Evolutionary conservation across 2,888 invertebrate species (phyloP).

Genomic region (Incurvaria masculella): DNA sequence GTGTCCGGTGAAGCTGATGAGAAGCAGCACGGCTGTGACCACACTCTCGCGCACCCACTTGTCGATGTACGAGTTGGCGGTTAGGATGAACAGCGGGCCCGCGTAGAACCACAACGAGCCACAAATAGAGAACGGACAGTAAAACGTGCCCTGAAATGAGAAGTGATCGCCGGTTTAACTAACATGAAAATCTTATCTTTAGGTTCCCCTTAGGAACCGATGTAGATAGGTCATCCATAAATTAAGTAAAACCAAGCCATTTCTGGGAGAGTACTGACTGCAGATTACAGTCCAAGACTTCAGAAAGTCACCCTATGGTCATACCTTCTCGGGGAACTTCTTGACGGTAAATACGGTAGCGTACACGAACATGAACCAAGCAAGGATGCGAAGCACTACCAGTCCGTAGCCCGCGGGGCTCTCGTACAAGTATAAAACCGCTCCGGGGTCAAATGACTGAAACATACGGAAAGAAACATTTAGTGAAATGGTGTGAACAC

Average conservation of each 20-base stretch:
- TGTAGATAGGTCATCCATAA: background rate
- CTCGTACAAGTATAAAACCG: slow-evolving; percentile 87
- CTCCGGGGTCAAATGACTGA: slow-evolving; percentile 88
- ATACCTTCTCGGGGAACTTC: slow-evolving; percentile 77
- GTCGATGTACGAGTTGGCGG: slow-evolving; percentile 74
- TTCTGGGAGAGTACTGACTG: background rate
- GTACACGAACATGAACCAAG: slow-evolving; percentile 80
- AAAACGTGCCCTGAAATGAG: slow-evolving; percentile 64
- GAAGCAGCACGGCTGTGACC: slow-evolving; percentile 64
- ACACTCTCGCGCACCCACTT: slow-evolving; percentile 75
- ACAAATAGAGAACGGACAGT: slow-evolving; percentile 77
- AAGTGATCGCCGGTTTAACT: too few relatives aligned
- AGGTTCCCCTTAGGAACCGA: too few relatives aligned
- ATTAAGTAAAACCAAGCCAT: background rate
- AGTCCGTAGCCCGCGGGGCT: slow-evolving; percentile 86
- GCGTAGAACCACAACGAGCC: slow-evolving; percentile 87
- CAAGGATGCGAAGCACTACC: slow-evolving; percentile 68
- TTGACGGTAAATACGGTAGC: slow-evolving; percentile 69
- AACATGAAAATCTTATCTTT: too few relatives aligned
- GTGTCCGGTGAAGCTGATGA: slow-evolving; percentile 66
- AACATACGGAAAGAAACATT: too few relatives aligned
- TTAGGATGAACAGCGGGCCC: slow-evolving; percentile 73
- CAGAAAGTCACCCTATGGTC: too few relatives aligned
- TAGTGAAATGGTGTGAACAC: background rate
- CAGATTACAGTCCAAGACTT: background rate